Base-by-base conservation (phyloP, 2,888 invertebrate genomes). In the Acanthosoma haemorrhoidale region DNA sequence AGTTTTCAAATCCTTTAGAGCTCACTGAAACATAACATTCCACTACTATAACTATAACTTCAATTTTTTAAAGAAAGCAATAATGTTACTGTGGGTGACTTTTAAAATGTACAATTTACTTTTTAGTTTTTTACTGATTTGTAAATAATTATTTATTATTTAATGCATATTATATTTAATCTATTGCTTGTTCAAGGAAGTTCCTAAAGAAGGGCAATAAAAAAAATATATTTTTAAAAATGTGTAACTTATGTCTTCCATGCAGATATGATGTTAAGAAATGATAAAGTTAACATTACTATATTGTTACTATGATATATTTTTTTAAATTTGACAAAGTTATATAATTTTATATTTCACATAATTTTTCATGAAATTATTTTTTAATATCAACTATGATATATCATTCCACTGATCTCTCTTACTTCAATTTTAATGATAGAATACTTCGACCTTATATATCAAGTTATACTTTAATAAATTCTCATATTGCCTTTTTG, bases 11-110 rank as follows among this genome's bases (percentile, higher is more conserved):
- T 31, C 64, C 64, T 4, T 21, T 64, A 2, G 64, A 64, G 1
- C 39, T 64, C 11, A 15, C 64, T 25, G 64, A 64, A 64, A 39
- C 64, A 15, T 64, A 38, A 64, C 64, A 64, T 64, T 64, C 64
- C 64, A n/a, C 4, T 29, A 31, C 25, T 9, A 39, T 2, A 51
- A 51, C n/a, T n/a, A n/a, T n/a, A n/a, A n/a, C n/a, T 25, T n/a
- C 6, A 6, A 51, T 51, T 51, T n/a, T 25, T 25, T 3, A 41
- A 16, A 6, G 25, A 21, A 43, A 43, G 43, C 51, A 25, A 51
- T 51, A 51, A 51, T 51, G n/a, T 25, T 18, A 15, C 16, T n/a
- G 13, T 8, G 36, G 13, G 36, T 9, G 8, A 36, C 8, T 9
- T 9, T 11, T 36, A 36, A 9, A 32, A 32, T 59, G 29, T 58